Conservation (phyloP, 2,113 vertebrate species). For the Suricata suricatta region DNA sequence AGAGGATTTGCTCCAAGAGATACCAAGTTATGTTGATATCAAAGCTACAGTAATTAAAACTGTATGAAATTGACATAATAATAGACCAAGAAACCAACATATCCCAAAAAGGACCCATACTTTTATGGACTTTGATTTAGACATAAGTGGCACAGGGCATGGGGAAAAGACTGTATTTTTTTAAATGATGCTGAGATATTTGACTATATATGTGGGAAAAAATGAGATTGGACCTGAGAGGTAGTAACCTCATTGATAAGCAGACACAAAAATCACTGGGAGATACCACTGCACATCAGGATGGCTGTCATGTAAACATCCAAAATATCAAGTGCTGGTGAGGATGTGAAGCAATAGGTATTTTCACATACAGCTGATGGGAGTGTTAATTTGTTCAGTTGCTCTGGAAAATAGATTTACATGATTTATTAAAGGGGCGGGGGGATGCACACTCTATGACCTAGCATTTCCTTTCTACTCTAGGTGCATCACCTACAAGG, state of each 20-base stretch:
- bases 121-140: neutral
- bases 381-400: neutral
- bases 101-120: neutral
- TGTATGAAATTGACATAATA: neutral
- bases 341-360: neutral
- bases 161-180: neutral
- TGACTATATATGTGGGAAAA: neutral
- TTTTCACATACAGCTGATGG: neutral
- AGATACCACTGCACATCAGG: neutral
- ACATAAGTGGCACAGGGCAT: neutral
- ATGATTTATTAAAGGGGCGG: neutral
- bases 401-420: neutral
- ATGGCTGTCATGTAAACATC: neutral
- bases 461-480: neutral
- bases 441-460: neutral
- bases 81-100: neutral
- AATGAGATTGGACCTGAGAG: neutral
- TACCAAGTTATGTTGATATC: neutral
- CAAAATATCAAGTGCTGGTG: neutral
- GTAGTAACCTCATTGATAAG: neutral
- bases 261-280: neutral
- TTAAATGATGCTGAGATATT: neutral
- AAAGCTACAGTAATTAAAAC: neutral
- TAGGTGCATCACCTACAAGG: neutral
- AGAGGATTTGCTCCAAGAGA: neutral